phyloP scores from a whole-genome alignment of 2,888 invertebrate species.

The Tiliacea aurago region DNA sequence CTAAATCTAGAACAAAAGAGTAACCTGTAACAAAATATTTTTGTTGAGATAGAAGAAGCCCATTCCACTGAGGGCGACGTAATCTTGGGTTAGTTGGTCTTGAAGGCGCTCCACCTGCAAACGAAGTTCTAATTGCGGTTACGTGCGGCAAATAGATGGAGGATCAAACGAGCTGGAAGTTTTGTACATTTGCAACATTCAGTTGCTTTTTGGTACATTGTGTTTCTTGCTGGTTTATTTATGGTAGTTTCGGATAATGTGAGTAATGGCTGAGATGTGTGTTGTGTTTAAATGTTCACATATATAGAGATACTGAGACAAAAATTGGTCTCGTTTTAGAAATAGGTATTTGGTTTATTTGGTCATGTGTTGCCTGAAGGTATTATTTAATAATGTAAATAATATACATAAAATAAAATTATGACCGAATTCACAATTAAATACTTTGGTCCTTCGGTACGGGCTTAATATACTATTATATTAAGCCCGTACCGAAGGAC shows the following conservation, averaged over 20 bases:
- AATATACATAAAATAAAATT: too few relatives aligned
- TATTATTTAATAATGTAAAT: neutral
- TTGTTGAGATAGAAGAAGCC: conserved; percentile 90
- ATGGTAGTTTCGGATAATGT: conserved; percentile 15
- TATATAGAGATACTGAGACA: neutral
- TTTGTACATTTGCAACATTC: conserved; percentile 33
- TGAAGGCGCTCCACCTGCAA: conserved; percentile 91
- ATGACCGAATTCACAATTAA: too few relatives aligned
- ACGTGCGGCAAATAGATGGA: conserved; percentile 40
- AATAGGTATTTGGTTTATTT: neutral
- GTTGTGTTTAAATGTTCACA: neutral
- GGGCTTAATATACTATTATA: too few relatives aligned
- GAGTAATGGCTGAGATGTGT: neutral
- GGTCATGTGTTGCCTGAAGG: too few relatives aligned
- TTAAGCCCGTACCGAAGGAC: too few relatives aligned
- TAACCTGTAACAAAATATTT: conserved; percentile 89
- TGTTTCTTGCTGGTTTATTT: conserved; percentile 34
- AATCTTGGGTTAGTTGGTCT: conserved; percentile 90
- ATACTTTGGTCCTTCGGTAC: neutral
- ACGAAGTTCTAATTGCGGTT: conserved; percentile 50
- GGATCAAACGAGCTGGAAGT: conserved; percentile 38
- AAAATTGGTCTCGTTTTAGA: neutral
- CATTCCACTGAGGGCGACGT: conserved; percentile 90
- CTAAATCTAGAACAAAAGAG: conserved; percentile 25
- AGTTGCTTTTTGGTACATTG: conserved; percentile 21